Evolutionary conservation across 2,888 invertebrate species (phyloP).

Genomic region (Meliscaeva auricollis): DNA sequence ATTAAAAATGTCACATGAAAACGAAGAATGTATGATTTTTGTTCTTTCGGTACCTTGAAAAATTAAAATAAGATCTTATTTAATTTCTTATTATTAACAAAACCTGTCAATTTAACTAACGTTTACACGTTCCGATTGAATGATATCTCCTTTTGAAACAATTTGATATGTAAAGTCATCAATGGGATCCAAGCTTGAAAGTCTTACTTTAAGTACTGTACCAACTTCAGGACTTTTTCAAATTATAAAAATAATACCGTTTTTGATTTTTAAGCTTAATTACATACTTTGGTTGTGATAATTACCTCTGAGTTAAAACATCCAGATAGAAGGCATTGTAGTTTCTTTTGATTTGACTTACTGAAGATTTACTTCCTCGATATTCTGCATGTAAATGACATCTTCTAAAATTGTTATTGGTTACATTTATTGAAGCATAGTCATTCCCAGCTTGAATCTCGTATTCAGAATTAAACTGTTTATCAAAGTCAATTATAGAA

Average conservation of each 20-base stretch:
- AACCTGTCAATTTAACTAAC: conserved; percentile 78
- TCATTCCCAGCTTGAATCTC: background rate
- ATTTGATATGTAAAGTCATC: conserved; percentile 90
- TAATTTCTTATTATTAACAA: background rate
- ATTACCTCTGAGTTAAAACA: conserved; percentile 33
- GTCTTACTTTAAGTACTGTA: conserved; percentile 88
- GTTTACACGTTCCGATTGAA: conserved; percentile 90
- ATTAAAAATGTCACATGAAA: conserved; percentile 33
- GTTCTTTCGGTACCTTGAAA: conserved; percentile 69
- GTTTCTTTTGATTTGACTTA: background rate
- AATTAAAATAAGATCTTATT: background rate
- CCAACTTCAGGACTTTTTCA: conserved; percentile 86
- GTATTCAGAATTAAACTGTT: background rate
- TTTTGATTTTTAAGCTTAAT: background rate
- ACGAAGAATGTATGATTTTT: background rate
- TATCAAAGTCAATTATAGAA: background rate
- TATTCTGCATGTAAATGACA: conserved; percentile 20
- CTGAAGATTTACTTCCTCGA: background rate
- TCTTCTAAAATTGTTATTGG: background rate
- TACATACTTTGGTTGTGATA: no score
- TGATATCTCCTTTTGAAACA: conserved; percentile 93
- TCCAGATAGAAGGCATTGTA: background rate
- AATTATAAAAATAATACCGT: background rate
- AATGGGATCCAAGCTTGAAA: conserved; percentile 90
- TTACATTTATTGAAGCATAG: background rate